Percentiles rank a stretch among this genome's conserved stretches.
Evolutionary conservation across 2,888 invertebrate genomes (phyloP).

Genomic region (Capitulum mitella): DNA sequence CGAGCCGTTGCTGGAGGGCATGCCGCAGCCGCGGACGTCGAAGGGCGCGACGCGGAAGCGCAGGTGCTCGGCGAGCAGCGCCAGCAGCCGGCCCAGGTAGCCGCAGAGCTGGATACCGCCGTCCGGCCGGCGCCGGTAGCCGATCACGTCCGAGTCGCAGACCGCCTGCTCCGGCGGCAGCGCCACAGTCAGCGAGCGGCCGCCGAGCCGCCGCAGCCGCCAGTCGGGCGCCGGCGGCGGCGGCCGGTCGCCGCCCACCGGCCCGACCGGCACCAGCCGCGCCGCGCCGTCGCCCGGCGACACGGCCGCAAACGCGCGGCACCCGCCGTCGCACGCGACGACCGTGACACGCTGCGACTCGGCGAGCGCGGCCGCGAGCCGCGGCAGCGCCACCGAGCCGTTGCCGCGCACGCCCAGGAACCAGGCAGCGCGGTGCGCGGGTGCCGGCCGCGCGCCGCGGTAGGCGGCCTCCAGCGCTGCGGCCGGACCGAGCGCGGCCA

Average conservation of each 20-base stretch:
- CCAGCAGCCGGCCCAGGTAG: neutral
- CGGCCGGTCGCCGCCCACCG: neutral
- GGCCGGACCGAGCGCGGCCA: neutral
- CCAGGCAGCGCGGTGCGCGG: neutral
- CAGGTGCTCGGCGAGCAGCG: neutral
- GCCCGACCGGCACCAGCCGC: neutral
- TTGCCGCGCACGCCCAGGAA: conserved; percentile 1
- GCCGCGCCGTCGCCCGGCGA: neutral
- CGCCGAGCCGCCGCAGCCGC: neutral
- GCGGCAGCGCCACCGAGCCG: neutral
- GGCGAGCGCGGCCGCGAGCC: neutral
- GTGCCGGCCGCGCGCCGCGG: neutral
- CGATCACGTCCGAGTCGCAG: too few species aligned
- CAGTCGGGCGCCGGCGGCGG: neutral
- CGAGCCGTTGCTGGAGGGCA: neutral
- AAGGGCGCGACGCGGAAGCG: neutral
- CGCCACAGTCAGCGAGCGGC: neutral
- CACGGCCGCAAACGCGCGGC: neutral
- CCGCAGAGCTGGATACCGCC: neutral
- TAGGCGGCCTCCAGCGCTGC: neutral
- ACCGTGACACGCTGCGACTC: conserved; percentile 6
- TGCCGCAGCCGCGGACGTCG: neutral
- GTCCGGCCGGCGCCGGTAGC: neutral
- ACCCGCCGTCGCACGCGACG: neutral
- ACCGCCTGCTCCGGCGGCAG: neutral